phyloP scores from a whole-genome alignment of 2,888 invertebrate species.

The Crioceris asparagi region DNA sequence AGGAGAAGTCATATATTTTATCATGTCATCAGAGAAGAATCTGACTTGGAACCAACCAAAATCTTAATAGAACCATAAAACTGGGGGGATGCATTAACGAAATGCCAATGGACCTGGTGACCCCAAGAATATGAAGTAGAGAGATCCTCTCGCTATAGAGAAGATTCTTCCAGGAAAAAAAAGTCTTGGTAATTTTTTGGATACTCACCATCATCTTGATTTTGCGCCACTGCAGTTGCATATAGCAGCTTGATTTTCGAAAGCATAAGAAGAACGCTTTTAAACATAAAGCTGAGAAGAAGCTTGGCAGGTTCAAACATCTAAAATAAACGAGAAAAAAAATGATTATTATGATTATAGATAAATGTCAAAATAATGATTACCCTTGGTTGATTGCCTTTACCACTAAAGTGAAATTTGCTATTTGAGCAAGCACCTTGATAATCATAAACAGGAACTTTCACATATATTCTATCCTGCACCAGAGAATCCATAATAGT shows the following conservation, averaged over 20 bases:
- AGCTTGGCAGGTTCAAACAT: slow-evolving; percentile 46
- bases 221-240: background rate
- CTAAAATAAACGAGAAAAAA: slow-evolving; percentile 27
- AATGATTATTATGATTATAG: background rate
- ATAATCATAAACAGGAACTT: slow-evolving; percentile 78
- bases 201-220: too few relatives aligned
- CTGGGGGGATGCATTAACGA: too few relatives aligned
- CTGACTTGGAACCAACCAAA: too few relatives aligned
- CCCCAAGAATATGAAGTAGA: too few relatives aligned
- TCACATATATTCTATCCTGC: slow-evolving; percentile 81
- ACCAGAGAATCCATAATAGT: slow-evolving; percentile 90
- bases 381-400: slow-evolving; percentile 36
- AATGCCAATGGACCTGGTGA: too few relatives aligned
- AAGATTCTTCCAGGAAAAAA: too few relatives aligned
- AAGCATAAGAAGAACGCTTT: slow-evolving; percentile 41
- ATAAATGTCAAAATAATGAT: slow-evolving; percentile 13
- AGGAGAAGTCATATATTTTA: too few relatives aligned
- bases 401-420: slow-evolving; percentile 52
- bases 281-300: slow-evolving; percentile 45
- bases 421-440: slow-evolving; percentile 75
- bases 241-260: slow-evolving; percentile 35
- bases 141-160: too few relatives aligned
- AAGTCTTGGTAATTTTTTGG: too few relatives aligned
- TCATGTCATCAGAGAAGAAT: too few relatives aligned
- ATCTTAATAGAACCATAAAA: too few relatives aligned